Base-by-base conservation (phyloP, 1,140 invertebrate species). In the Andricus grossulariae region DNA sequence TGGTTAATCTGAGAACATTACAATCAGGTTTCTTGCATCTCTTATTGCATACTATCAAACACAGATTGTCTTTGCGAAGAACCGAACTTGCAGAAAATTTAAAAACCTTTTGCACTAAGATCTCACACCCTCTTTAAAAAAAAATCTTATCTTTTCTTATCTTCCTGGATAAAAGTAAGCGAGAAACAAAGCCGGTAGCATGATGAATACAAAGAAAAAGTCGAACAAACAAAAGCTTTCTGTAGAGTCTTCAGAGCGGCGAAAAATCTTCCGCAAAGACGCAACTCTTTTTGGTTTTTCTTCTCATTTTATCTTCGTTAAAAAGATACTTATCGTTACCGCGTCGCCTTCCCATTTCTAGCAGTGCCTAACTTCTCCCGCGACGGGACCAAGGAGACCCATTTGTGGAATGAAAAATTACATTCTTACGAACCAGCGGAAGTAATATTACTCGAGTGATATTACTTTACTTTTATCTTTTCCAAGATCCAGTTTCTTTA, bases 321-420 rank as follows among this genome's bases (percentile, higher is more conserved):
- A 66, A 66, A 66, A 66, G 60, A 66, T 66, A 66, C 60, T 66
- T 66, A 66, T 66, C 60, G 25, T 66, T 66, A 66, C 57, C 16
- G 12, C 32, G 57, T 32, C 57, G 39, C 25, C 60, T 66, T 66
- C n/a, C 6, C 52, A 54, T n/a, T 66, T 15, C 25, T 25, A 45
- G 21, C 4, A 10, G 55, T 13, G 55, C 25, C 60, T 66, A 66
- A 66, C 60, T 66, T 66, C 13, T 66, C 60, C 60, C 32, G 60
- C 15, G 60, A 45, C 60, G 39, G 60, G 60, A 39, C 60, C 60
- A 45, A 32, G 15, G 60, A 45, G 60, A 66, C 32, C 60, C 60
- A 66, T 66, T 66, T 66, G 60, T 39, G 25, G 15, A 66, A 66
- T 66, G 60, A 66, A 66, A 66, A 66, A 66, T 66, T 66, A 16